Conservation (phyloP, 2,797 vertebrate species). For the Tiaroga cobitis region DNA sequence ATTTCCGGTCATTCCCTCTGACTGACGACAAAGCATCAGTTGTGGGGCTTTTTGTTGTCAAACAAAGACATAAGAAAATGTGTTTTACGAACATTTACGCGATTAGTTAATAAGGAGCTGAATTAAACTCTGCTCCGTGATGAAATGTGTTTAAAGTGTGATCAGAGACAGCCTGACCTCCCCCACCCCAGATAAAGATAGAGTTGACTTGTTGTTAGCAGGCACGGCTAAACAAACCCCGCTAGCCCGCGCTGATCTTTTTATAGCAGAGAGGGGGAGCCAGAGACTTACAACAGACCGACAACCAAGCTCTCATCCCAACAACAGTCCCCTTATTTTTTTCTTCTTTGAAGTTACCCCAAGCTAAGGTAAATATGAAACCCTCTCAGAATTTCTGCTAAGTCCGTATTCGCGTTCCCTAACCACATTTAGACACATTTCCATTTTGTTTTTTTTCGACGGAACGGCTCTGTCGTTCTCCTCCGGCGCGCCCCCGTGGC, state of each 20-base stretch:
- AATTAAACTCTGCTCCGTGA: not conserved
- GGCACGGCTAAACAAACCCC: slow-evolving; percentile 35
- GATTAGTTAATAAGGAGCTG: not conserved
- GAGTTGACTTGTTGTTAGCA: slow-evolving; percentile 37
- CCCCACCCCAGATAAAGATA: slow-evolving; percentile 26
- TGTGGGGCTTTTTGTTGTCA: slow-evolving; percentile 6
- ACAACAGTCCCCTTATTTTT: slow-evolving; percentile 42
- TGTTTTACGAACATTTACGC: not conserved
- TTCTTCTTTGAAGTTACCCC: slow-evolving; percentile 47
- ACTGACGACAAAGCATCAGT: slow-evolving; percentile 27
- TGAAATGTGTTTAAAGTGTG: slow-evolving; percentile 6
- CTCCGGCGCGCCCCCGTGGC: slow-evolving; percentile 40
- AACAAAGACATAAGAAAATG: slow-evolving; percentile 13
- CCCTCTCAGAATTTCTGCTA: not conserved
- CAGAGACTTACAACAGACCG: slow-evolving; percentile 46
- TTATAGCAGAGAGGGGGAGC: slow-evolving; percentile 48
- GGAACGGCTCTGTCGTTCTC: slow-evolving; percentile 23
- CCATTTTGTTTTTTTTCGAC: slow-evolving; percentile 19
- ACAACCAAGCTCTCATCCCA: slow-evolving; percentile 39
- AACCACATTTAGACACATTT: slow-evolving; percentile 4
- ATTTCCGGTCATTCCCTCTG: slow-evolving; percentile 39
- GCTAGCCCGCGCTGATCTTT: slow-evolving; percentile 37
- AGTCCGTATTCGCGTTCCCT: not conserved
- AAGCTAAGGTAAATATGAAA: slow-evolving; percentile 50
- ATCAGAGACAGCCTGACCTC: slow-evolving; percentile 21